These are phyloP conservation scores for Campylomormyrus tamandua DNA, from an alignment of 2,113 vertebrate genomes.

Conservation along the genomic window DNA sequence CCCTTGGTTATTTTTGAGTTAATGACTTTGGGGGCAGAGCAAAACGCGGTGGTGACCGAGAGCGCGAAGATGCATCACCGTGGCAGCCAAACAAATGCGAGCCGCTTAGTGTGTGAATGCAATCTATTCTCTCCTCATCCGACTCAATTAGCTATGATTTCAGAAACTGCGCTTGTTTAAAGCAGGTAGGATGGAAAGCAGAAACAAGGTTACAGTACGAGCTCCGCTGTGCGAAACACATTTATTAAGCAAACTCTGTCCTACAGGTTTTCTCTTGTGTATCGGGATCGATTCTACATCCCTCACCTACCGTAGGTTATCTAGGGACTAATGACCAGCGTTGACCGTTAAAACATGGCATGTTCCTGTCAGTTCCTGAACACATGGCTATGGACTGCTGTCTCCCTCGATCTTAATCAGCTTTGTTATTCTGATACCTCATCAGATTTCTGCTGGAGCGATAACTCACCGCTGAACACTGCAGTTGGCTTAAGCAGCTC, in stretches of 20 bases:
- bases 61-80: no score
- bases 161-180: not conserved
- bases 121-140: not conserved
- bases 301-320: not conserved
- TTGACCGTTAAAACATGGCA: not conserved
- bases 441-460: not conserved
- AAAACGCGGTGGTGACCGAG: not conserved
- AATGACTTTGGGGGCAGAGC: conserved; percentile 14
- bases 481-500: not conserved
- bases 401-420: not conserved
- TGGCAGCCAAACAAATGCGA: conserved; percentile 6
- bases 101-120: not conserved
- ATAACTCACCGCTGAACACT: not conserved
- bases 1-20: not conserved
- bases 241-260: not conserved
- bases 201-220: not conserved
- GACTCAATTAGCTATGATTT: conserved; percentile 2
- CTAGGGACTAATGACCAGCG: not conserved
- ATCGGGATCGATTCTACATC: not conserved
- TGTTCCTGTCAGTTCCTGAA: not conserved
- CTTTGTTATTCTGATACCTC: not conserved
- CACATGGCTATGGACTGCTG: not conserved
- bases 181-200: not conserved
- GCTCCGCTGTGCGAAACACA: not conserved
- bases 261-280: not conserved